Conservation (phyloP, 1,140 invertebrate species). For the Liolophura sinensis region DNA sequence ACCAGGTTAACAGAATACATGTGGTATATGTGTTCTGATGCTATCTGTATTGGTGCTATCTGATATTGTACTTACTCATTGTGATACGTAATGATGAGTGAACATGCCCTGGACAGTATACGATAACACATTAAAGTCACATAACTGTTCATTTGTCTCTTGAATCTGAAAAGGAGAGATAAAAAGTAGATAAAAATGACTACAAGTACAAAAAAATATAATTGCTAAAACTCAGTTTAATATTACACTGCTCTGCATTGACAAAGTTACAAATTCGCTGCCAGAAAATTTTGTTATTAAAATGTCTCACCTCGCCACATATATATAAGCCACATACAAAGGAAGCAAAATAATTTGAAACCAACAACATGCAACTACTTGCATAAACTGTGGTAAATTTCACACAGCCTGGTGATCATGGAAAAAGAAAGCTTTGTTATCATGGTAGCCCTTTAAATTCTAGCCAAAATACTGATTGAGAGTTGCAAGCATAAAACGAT, state of each 20-base stretch:
- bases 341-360: background rate
- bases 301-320: background rate
- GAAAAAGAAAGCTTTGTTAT: no score
- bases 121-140: conserved; percentile 41
- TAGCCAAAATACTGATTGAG: no score
- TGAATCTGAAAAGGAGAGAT: conserved; percentile 34
- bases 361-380: no score
- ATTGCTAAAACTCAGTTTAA: background rate
- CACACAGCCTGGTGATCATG: no score
- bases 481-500: no score
- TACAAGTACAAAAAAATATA: background rate
- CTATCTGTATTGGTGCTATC: background rate
- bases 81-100: conserved; percentile 46
- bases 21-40: background rate
- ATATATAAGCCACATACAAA: background rate
- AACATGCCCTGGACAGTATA: conserved; percentile 43
- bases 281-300: conserved; percentile 1
- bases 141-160: conserved; percentile 36
- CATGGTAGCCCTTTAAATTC: no score
- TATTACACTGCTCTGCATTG: background rate
- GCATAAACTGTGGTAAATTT: no score
- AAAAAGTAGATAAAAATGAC: background rate
- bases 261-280: background rate
- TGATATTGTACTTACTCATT: conserved; percentile 32
- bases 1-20: no score